Evolutionary conservation across 2,888 invertebrate species (phyloP), one percentile per base, ranked within the genome.

Genomic region (Dendrolimus houi): DNA sequence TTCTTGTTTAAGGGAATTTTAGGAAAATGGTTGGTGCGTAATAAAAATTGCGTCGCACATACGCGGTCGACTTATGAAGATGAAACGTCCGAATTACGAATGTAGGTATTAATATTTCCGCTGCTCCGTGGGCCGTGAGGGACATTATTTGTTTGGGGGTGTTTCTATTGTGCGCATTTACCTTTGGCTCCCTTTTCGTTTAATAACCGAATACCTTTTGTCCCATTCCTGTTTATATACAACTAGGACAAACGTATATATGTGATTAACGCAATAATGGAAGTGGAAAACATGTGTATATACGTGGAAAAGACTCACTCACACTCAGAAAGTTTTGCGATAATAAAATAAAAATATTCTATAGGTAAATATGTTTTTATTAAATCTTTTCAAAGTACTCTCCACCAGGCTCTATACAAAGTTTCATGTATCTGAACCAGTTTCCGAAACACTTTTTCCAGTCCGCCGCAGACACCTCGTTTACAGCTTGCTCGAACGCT

Each of bases 1-100:
- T 79, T 74, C 81, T 81, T 82, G 81, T 82, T 79, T 77, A 79
- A 77, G 75, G 29, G 73, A 81, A 82, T 83, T 81, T 77, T 76
- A 68, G 72, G 72, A 71, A 70, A 71, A 67, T 65, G 64, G 62
- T 58, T 65, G 62, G 58, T 59, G 60, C 68, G 72, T 70, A 74
- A 78, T 79, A 83, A 80, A 81, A 83, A 82, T 79, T 77, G 76
- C 79, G 75, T 69, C 71, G 71, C 72, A 72, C 74, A 75, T 73
- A 71, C 69, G 64, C 62, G 69, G 68, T 64, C 69, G 71, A 74
- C 77, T 81, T 77, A 81, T 78, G 78, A 76, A 80, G 80, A 81
- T 67, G 75, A 68, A 81, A 74, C 71, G 76, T 64, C 65, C 64
- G 73, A 72, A 79, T 82, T 82, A 82, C 75, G 77, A 70, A 77